Percentiles rank a stretch among this genome's conserved stretches.
Evolutionary conservation across 2,888 invertebrate species (phyloP).

Genomic region (Leptinotarsa tumamoca): DNA sequence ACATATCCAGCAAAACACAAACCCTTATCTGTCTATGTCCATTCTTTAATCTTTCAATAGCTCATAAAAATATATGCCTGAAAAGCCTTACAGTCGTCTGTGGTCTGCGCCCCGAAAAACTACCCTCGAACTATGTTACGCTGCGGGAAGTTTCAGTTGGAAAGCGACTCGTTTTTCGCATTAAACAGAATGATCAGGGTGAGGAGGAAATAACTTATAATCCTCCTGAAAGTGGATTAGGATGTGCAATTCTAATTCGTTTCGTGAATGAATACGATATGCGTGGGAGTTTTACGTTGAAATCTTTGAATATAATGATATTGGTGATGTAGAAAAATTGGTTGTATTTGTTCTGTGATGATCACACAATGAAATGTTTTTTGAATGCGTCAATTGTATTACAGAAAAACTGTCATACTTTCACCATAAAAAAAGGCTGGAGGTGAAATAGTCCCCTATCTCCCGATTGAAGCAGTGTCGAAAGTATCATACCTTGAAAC

Average conservation of each 20-base stretch:
- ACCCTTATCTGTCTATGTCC: conserved; percentile 41
- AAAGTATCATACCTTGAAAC: too few relatives aligned
- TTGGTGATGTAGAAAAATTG: too few relatives aligned
- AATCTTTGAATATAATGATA: background rate
- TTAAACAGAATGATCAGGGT: conserved; percentile 39
- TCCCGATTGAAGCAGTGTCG: too few relatives aligned
- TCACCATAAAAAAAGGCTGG: too few relatives aligned
- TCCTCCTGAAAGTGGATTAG: conserved; percentile 34
- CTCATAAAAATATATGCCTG: conserved; percentile 41
- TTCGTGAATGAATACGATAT: background rate
- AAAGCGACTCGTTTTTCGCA: conserved; percentile 36
- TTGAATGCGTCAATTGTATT: too few relatives aligned
- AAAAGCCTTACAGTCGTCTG: conserved; percentile 39
- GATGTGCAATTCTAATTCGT: conserved; percentile 31
- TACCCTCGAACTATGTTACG: conserved; percentile 27
- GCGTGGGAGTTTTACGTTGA: background rate
- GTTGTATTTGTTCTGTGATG: too few relatives aligned
- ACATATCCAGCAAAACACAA: conserved; percentile 35
- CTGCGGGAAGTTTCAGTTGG: conserved; percentile 33
- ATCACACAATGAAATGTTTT: too few relatives aligned
- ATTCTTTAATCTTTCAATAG: conserved; percentile 43
- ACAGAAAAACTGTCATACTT: too few relatives aligned
- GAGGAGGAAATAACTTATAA: conserved; percentile 36
- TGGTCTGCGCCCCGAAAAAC: conserved; percentile 40
- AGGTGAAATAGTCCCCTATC: too few relatives aligned